A percentile compares a stretch with the other conserved stretches of the same genome.
Evolutionary conservation across 2,888 invertebrate genomes (phyloP).

Genomic region (Chorisops tibialis): DNA sequence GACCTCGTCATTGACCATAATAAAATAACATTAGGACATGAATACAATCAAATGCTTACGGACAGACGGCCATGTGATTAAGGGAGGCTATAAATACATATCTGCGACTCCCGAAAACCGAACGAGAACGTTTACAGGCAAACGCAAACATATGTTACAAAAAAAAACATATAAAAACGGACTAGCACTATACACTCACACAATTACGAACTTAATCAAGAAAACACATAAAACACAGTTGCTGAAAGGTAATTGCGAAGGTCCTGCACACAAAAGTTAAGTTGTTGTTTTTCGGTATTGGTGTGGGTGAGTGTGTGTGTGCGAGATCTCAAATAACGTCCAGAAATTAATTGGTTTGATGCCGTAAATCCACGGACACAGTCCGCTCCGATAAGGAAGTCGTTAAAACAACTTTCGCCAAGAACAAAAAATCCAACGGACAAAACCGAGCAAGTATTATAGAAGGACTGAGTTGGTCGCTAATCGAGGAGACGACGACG

Average conservation of each 20-base stretch:
- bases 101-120: background rate
- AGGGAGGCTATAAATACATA: background rate
- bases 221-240: constrained; percentile 32
- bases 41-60: constrained; percentile 26
- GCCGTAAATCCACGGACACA: constrained; percentile 25
- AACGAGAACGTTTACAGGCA: constrained; percentile 3
- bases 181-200: constrained; percentile 19
- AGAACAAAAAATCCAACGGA: background rate
- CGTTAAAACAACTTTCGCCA: background rate
- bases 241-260: constrained; percentile 27
- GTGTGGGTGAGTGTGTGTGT: background rate
- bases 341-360: constrained; percentile 28
- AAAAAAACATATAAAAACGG: constrained; percentile 20
- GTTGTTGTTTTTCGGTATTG: background rate
- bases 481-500: background rate
- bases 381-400: constrained; percentile 2
- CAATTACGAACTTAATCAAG: constrained; percentile 26
- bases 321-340: constrained; percentile 3
- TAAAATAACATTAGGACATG: constrained; percentile 26
- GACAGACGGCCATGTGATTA: background rate
- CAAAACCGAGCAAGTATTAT: background rate
- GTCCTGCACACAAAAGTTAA: constrained; percentile 17
- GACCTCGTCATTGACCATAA: constrained; percentile 14
- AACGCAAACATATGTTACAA: constrained; percentile 14
- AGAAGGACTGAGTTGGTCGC: too few species aligned